phyloP scores from a whole-genome alignment of 2,113 vertebrate genomes.

The Xyrauchen texanus region DNA sequence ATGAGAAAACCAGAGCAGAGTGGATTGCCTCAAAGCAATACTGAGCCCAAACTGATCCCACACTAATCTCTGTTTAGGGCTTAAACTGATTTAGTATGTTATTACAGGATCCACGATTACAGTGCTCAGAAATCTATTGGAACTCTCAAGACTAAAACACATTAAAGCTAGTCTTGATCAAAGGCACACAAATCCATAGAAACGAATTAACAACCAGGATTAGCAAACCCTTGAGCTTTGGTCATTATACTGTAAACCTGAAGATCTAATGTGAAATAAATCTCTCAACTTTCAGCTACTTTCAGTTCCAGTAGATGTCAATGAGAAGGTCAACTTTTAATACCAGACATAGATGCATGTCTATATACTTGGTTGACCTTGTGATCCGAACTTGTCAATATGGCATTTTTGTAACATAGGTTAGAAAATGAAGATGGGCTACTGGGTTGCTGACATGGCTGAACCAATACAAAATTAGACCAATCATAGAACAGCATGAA shows the following conservation, averaged over 20 bases:
- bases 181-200: neutral
- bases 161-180: neutral
- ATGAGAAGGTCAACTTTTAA: neutral
- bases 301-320: neutral
- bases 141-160: neutral
- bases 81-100: conserved; percentile 6
- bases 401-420: conserved; percentile 6
- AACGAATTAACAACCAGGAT: neutral
- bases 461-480: conserved; percentile 44
- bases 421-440: conserved; percentile 57
- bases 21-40: neutral
- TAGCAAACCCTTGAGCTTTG: neutral
- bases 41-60: neutral
- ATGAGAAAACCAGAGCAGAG: conserved; percentile 6
- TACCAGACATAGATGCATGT: neutral
- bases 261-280: neutral
- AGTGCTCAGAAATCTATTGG: conserved; percentile 11
- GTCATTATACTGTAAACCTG: neutral
- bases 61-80: neutral
- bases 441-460: conserved; percentile 66
- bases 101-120: neutral
- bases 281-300: neutral
- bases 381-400: neutral
- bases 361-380: neutral
- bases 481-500: conserved; percentile 57